Evolutionary conservation across 2,797 vertebrate species (phyloP).

Genomic region (Tauraco hartlaubi): DNA sequence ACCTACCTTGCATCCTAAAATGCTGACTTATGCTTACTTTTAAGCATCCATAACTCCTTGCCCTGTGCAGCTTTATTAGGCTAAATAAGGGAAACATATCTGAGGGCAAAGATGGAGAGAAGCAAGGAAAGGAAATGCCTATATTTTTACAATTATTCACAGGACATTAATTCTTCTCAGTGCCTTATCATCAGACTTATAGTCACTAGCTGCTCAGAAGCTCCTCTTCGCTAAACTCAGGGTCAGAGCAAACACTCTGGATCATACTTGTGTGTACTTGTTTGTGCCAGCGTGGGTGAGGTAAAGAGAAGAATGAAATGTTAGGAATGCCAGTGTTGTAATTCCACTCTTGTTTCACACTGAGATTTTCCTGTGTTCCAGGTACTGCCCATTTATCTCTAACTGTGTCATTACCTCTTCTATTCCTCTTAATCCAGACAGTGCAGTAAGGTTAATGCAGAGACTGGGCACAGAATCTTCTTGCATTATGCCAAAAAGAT

Average conservation of each 20-base stretch:
- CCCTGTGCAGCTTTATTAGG: neutral
- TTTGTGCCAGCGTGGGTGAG: neutral
- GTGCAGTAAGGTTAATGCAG: neutral
- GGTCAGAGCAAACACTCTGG: neutral
- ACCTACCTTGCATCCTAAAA: neutral
- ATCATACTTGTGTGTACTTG: neutral
- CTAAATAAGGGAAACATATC: neutral
- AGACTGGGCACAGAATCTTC: neutral
- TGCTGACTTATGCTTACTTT: neutral
- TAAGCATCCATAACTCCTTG: neutral
- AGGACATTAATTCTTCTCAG: neutral
- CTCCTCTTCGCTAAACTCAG: neutral
- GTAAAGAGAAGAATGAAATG: neutral
- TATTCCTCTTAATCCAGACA: neutral
- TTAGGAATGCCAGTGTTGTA: neutral
- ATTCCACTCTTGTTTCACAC: neutral
- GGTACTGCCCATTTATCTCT: neutral
- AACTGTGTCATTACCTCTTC: neutral
- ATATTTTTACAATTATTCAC: neutral
- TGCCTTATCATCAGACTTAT: neutral
- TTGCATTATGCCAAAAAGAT: slow-evolving; percentile 10
- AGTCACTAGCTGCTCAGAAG: neutral
- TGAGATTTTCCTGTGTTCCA: neutral
- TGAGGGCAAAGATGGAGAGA: neutral
- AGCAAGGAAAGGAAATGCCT: neutral